A percentile compares a stretch with the other conserved stretches of the same genome.
These are phyloP conservation scores for Polypedilum pembai DNA, from an alignment of 1,140 invertebrate species.

Conservation along the genomic window DNA sequence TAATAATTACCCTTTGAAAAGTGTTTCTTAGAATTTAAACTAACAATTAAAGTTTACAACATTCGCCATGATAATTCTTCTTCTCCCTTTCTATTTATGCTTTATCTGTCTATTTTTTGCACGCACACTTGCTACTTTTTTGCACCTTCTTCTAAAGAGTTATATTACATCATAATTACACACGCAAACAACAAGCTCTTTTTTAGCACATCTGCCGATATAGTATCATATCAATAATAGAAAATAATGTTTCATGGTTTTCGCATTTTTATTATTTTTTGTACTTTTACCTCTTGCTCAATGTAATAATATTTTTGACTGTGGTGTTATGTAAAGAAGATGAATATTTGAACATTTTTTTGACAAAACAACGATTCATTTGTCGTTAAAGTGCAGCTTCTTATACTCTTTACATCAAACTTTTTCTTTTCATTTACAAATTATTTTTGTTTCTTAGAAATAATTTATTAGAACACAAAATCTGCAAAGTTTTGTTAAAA, in stretches of 20 bases:
- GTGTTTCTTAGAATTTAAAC: background rate
- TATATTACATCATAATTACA: background rate
- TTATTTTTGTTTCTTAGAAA: too few species aligned
- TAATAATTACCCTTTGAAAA: too few species aligned
- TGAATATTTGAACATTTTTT: too few species aligned
- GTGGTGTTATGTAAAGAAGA: constrained; percentile 22
- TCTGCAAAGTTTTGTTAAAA: too few species aligned
- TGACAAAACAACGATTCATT: too few species aligned
- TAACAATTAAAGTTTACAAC: background rate
- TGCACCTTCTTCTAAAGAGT: background rate
- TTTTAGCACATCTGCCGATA: constrained; percentile 25
- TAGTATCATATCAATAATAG: background rate
- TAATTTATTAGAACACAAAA: too few species aligned
- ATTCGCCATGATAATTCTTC: background rate
- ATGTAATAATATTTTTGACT: constrained; percentile 1
- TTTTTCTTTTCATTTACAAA: too few species aligned
- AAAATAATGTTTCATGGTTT: background rate
- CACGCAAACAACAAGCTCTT: background rate
- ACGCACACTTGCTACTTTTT: background rate
- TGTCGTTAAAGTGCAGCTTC: too few species aligned
- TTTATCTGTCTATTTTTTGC: background rate
- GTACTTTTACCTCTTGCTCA: constrained; percentile 22
- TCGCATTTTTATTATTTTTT: background rate
- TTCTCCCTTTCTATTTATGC: background rate
- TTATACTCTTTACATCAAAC: too few species aligned